phyloP scores from a whole-genome alignment of 35 echinoderm and acorn worm species.

The Chiridota heheva region DNA sequence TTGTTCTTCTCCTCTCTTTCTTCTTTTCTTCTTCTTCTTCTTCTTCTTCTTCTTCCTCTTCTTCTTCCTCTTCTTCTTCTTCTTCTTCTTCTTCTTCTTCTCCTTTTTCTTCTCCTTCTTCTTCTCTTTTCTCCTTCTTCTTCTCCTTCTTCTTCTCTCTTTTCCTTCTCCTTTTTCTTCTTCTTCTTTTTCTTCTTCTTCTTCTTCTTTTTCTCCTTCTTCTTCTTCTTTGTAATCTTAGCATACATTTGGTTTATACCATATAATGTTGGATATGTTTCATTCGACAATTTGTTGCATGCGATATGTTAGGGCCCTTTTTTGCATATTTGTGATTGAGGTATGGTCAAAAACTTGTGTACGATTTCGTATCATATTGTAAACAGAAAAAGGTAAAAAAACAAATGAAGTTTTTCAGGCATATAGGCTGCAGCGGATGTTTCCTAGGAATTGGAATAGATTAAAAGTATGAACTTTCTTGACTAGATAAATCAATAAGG shows the following conservation, averaged over 20 bases:
- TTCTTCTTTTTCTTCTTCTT: background rate
- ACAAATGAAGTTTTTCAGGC: too few species aligned
- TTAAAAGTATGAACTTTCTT: too few species aligned
- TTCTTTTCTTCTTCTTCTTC: background rate
- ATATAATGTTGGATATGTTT: too few species aligned
- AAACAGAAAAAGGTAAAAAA: too few species aligned
- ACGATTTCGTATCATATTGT: too few species aligned
- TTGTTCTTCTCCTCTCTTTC: background rate
- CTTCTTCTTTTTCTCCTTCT: background rate
- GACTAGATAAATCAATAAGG: too few species aligned
- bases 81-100: constrained; percentile 29
- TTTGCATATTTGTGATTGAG: too few species aligned
- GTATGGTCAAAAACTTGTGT: too few species aligned
- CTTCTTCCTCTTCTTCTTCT: background rate
- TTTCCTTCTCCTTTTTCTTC: background rate
- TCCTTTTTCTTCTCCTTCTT: background rate
- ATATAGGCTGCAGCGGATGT: too few species aligned
- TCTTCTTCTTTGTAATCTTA: background rate
- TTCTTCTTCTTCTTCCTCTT: background rate
- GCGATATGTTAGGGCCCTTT: too few species aligned
- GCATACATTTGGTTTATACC: background rate
- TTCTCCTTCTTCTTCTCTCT: background rate
- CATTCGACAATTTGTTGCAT: too few species aligned
- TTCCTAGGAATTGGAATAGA: too few species aligned
- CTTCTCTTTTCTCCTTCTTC: background rate